Conservation (phyloP, 2,113 vertebrate species). For the Gallinago paraguaiae region DNA sequence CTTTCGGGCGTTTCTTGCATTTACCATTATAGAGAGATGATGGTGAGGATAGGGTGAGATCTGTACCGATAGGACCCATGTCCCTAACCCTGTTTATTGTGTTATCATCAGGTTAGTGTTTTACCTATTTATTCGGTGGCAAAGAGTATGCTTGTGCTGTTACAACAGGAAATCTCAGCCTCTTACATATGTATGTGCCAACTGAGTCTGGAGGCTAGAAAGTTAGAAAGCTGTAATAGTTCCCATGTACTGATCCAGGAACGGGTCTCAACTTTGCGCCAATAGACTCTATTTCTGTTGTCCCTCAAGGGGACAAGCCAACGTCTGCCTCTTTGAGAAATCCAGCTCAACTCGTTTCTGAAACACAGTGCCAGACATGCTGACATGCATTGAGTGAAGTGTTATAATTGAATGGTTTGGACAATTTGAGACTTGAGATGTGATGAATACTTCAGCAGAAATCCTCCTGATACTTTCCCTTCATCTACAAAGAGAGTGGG, state of each 20-base stretch:
- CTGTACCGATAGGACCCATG: background rate
- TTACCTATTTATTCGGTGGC: constrained; percentile 37
- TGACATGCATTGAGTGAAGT: constrained; percentile 44
- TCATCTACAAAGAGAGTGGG: constrained; percentile 63
- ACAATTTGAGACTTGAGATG: constrained; percentile 60
- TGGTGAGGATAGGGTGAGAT: background rate
- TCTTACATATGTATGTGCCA: background rate
- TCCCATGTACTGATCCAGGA: background rate
- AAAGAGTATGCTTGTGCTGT: background rate
- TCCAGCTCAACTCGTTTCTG: background rate
- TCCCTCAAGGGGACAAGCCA: background rate
- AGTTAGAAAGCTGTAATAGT: constrained; percentile 50
- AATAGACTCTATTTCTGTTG: constrained; percentile 14
- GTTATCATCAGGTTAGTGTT: constrained; percentile 17
- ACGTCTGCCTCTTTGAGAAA: constrained; percentile 8
- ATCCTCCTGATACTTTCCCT: constrained; percentile 55
- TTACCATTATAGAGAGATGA: background rate
- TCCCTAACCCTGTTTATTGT: background rate
- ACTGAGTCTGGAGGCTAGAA: background rate
- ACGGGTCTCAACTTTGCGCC: background rate
- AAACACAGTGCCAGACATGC: constrained; percentile 45
- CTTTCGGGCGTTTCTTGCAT: background rate
- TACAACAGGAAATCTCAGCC: background rate
- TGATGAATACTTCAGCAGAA: constrained; percentile 48
- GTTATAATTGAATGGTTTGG: constrained; percentile 69